Evolutionary conservation across 2,113 vertebrate genomes (phyloP).

Genomic region (Vidua chalybeata): DNA sequence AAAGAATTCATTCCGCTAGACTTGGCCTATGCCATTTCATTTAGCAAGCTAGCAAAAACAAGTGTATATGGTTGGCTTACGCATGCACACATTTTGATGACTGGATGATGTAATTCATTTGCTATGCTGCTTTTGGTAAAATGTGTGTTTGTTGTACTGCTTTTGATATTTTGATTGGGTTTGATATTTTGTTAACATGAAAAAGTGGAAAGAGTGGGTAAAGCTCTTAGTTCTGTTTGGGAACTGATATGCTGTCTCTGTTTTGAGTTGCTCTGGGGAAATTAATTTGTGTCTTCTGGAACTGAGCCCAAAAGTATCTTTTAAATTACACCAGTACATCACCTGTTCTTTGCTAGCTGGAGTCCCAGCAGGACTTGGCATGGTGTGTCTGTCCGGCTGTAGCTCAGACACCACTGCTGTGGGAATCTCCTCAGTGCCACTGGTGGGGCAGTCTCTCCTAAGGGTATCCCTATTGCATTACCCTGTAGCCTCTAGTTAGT

Average conservation of each 20-base stretch:
- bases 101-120: background rate
- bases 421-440: background rate
- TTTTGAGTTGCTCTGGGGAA: background rate
- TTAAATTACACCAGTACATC: background rate
- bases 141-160: background rate
- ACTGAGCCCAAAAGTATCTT: background rate
- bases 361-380: background rate
- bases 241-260: background rate
- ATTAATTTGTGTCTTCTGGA: background rate
- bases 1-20: conserved; percentile 14
- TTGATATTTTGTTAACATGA: background rate
- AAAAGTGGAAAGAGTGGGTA: background rate
- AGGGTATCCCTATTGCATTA: background rate
- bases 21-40: conserved; percentile 25
- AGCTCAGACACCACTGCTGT: background rate
- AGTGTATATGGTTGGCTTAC: background rate
- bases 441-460: background rate
- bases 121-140: background rate
- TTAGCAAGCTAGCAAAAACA: conserved; percentile 17
- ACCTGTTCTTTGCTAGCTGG: background rate
- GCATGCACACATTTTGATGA: background rate
- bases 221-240: background rate
- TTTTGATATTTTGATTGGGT: conserved; percentile 4
- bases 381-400: rapidly evolving
- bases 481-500: background rate